Evolutionary conservation across 2,888 invertebrate species (phyloP).

Genomic region (Unio delphinus): DNA sequence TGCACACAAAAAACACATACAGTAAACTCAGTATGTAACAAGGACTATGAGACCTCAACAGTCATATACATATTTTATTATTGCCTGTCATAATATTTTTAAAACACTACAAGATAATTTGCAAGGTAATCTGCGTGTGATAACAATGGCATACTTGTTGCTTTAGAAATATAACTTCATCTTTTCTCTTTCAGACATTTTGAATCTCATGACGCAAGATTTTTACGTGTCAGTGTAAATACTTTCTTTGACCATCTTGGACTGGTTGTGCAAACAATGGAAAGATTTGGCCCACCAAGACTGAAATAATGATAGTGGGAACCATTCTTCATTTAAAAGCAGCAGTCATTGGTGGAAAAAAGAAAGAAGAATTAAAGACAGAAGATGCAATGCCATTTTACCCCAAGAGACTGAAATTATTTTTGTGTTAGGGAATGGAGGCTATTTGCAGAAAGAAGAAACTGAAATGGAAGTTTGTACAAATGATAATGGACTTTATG

Average conservation of each 20-base stretch:
- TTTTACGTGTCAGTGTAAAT: conserved; percentile 84
- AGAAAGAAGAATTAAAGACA: too few species aligned
- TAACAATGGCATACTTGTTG: too few species aligned
- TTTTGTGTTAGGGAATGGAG: too few species aligned
- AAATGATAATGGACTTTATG: too few species aligned
- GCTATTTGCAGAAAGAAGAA: too few species aligned
- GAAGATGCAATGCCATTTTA: too few species aligned
- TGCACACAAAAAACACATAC: neutral
- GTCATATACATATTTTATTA: too few species aligned
- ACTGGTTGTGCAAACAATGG: conserved; percentile 83
- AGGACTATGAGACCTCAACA: too few species aligned
- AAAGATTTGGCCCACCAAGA: conserved; percentile 76
- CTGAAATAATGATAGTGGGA: neutral
- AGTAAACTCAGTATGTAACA: neutral
- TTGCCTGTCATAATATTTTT: neutral
- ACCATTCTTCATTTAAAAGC: neutral
- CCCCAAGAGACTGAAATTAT: too few species aligned
- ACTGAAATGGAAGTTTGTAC: too few species aligned
- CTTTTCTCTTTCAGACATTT: conserved; percentile 77
- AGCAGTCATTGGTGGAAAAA: neutral
- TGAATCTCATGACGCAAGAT: conserved; percentile 79
- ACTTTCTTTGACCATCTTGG: conserved; percentile 85
- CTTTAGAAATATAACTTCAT: conserved; percentile 5
- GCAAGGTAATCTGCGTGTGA: too few species aligned
- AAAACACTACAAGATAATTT: neutral